Base-by-base conservation (phyloP, 1,140 invertebrate genomes). In the Drosophila novamexicana region DNA sequence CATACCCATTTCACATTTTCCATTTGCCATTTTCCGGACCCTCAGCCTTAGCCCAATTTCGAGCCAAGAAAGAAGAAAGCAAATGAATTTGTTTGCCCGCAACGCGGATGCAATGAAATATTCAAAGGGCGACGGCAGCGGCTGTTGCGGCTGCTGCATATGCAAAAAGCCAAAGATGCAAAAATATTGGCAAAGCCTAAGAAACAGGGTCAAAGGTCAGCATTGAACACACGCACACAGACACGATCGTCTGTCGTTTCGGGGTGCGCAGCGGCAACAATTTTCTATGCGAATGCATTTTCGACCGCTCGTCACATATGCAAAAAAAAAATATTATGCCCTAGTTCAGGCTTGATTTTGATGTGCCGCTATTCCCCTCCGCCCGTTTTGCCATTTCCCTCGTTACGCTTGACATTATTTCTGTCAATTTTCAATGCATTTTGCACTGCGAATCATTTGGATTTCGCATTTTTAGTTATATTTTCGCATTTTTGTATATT, bases 361-460 rank as follows among this genome's bases (percentile, higher is more conserved):
- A 49, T 29, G 18, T 57, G 10, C 14, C 44, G 22, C 18, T 9
- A 16, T 12, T 45, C 73, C 65, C 61, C 67, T 71, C 16, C 52
- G 4, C 18, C 50, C 32, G 37, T 37, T 47, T 45, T 22, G 12
- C 1, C 34, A 9, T 16, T 50, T 62, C 47, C 68, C 77, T 64
- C 52, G 82, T 86, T 85, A 66, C 81, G 81, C 81, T 73, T 63
- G 53, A 63, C 63, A 85, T 81, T 81, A 81, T 86, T 85, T 85
- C 64, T 62, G 66, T 54, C 72, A 66, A 68, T 86, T 86, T 85
- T 85, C 81, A 72, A 81, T 78, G 57, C 78, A 78, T 85, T 85
- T 77, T 85, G 47, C 66, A 61, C 44, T 71, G 59, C 66, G 54
- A 75, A 75, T 70, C 57, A 58, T 70, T 74, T 44, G 49, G 56